Base-by-base conservation (phyloP, 2,888 invertebrate species). In the Bugula neritina region DNA sequence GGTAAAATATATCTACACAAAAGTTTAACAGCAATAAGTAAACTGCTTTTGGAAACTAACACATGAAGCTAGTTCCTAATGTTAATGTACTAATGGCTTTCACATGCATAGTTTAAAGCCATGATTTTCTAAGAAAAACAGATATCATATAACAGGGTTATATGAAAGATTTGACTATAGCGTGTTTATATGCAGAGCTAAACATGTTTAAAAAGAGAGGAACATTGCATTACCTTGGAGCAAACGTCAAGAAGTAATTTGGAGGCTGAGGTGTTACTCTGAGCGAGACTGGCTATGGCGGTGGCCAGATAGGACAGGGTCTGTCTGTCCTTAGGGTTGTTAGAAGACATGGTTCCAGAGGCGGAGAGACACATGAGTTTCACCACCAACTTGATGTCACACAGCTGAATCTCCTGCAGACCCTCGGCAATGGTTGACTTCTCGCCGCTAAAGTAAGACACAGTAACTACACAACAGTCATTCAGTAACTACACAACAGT, bases 301-400 rank as follows among this genome's bases (percentile, higher is more conserved):
- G 81, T 77, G 55, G 82, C 83, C 55, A 85, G 80, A 74, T 84
- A 77, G 1, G 43, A 63, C 10, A 63, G 63, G 5, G 63, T 63
- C 27, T 34, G 29, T 31, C 27, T 25, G 34, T 63, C 63, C 10
- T 34, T 63, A 13, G 17, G 63, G 17, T 63, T 31, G 3, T 57
- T 57, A 23, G 57, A 57, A 31, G 29, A 63, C 35, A 88, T 86
- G 72, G 87, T 84, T 55, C 87, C 87, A 75, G 87, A 86, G 1
- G 89, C 88, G 58, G 87, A 87, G 72, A 89, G 80, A 31, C 87
- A 87, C 89, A 89, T 89, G 34, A 89, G 83, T 17, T 87, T 85
- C 0, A 88, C 87, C 0, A 89, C 85, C 77, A 88, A 86, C 72
- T 86, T 85, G 52, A 89, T 87, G 79, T 89, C 88, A 1, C 87